These are phyloP conservation scores for Gambusia yucatana DNA, from an alignment of 2,797 vertebrate genomes.

Conservation along the genomic window DNA sequence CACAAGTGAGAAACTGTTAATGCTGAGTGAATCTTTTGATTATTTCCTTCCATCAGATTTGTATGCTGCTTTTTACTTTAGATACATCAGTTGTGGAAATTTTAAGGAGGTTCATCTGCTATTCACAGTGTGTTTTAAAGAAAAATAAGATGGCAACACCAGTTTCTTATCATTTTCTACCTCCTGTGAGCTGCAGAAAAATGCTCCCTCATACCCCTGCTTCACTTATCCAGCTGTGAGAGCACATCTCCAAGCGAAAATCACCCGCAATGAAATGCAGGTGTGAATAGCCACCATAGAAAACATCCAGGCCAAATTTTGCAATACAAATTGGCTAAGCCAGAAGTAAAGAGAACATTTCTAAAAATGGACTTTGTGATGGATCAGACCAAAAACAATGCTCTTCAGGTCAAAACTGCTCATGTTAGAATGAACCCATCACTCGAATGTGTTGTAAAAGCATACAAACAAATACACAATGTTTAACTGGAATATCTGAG, in stretches of 20 bases:
- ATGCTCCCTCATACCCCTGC: neutral
- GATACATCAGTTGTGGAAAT: neutral
- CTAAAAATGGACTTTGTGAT: neutral
- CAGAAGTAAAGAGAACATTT: neutral
- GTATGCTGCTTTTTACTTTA: neutral
- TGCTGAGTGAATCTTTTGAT: neutral
- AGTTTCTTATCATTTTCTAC: conserved; percentile 1
- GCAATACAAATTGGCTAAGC: neutral
- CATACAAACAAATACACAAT: conserved; percentile 1
- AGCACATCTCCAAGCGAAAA: neutral
- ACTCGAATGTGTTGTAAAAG: neutral
- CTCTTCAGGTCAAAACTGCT: neutral
- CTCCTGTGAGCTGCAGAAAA: neutral
- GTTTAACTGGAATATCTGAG: neutral
- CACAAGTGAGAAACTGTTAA: neutral
- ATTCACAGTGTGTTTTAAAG: neutral
- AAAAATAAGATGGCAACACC: neutral
- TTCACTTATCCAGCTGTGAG: conserved; percentile 5
- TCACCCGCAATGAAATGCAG: neutral
- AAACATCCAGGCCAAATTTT: neutral
- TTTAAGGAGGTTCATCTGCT: neutral
- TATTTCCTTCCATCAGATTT: neutral
- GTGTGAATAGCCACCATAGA: neutral
- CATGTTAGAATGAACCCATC: neutral
- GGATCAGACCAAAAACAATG: neutral